These are phyloP conservation scores for Psix sp. DNA, from an alignment of 1,140 invertebrate species.

Conservation along the genomic window DNA sequence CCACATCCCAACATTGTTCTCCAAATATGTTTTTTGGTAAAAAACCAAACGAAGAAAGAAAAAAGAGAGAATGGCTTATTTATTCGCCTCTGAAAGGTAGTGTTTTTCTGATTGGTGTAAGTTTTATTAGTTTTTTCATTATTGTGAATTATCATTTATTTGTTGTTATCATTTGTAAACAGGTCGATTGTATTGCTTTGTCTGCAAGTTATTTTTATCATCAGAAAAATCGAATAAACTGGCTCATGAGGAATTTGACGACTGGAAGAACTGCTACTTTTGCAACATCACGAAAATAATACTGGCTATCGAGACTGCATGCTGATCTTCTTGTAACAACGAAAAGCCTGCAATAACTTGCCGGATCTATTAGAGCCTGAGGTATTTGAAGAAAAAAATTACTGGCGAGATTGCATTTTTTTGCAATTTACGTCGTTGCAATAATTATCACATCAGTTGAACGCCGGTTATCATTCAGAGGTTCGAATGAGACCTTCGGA, in stretches of 20 bases:
- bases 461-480: slow-evolving; percentile 57
- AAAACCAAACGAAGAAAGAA: slow-evolving; percentile 14
- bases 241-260: slow-evolving; percentile 8
- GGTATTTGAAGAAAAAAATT: slow-evolving; percentile 19
- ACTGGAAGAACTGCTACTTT: slow-evolving; percentile 20
- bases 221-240: slow-evolving; percentile 8
- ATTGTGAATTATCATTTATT: not conserved
- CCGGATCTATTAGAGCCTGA: slow-evolving; percentile 5
- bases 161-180: slow-evolving; percentile 1
- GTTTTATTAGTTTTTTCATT: slow-evolving; percentile 3
- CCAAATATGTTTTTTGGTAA: slow-evolving; percentile 19
- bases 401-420: slow-evolving; percentile 29
- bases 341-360: slow-evolving; percentile 2
- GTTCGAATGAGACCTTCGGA: slow-evolving; percentile 56
- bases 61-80: slow-evolving; percentile 9
- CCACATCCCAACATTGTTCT: slow-evolving; percentile 10
- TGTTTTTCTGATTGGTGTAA: not conserved
- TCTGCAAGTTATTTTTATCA: slow-evolving; percentile 17
- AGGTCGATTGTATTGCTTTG: slow-evolving; percentile 21
- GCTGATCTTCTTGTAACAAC: slow-evolving; percentile 10
- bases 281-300: slow-evolving; percentile 22
- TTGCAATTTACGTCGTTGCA: slow-evolving; percentile 20
- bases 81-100: slow-evolving; percentile 22
- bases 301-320: slow-evolving; percentile 11
- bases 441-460: slow-evolving; percentile 19